Evolutionary conservation across 1,140 invertebrate species (phyloP).

Genomic region (Drosophila mojavensis): DNA sequence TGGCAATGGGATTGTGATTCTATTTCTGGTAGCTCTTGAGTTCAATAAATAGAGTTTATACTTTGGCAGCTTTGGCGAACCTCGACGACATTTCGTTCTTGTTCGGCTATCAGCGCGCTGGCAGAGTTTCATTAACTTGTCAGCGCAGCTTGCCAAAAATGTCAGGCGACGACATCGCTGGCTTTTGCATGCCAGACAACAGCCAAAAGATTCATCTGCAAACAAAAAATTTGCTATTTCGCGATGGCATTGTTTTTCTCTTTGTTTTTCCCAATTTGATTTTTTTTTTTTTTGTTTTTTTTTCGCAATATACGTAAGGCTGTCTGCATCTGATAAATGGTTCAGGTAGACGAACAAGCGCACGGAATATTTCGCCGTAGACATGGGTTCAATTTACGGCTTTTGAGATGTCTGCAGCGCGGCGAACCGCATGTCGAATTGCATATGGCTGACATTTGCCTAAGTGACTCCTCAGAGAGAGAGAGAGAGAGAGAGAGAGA

Average conservation of each 20-base stretch:
- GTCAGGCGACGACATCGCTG: conserved; percentile 49
- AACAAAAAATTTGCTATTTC: background rate
- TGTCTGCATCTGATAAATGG: conserved; percentile 80
- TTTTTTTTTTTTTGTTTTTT: conserved; percentile 6
- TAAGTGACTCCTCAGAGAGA: conserved; percentile 60
- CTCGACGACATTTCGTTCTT: conserved; percentile 13
- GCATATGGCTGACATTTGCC: conserved; percentile 63
- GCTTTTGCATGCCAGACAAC: conserved; percentile 6
- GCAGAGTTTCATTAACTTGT: conserved; percentile 78
- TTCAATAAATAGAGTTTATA: conserved; percentile 20
- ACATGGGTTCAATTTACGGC: conserved; percentile 64
- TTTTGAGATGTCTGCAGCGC: conserved; percentile 60
- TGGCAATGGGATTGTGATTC: background rate
- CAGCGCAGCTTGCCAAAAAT: conserved; percentile 59
- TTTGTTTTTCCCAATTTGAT: background rate
- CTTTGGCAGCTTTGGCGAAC: conserved; percentile 16
- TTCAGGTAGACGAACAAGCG: conserved; percentile 20
- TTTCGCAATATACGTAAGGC: conserved; percentile 16
- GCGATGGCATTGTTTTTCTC: conserved; percentile 6
- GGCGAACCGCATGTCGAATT: conserved; percentile 35
- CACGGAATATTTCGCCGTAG: conserved; percentile 18
- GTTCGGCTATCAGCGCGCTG: conserved; percentile 31
- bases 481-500: background rate
- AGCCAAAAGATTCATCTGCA: conserved; percentile 7
- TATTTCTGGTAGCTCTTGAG: background rate